Conservation (phyloP, 1,140 invertebrate species). For the Neodiprion pinetum region DNA sequence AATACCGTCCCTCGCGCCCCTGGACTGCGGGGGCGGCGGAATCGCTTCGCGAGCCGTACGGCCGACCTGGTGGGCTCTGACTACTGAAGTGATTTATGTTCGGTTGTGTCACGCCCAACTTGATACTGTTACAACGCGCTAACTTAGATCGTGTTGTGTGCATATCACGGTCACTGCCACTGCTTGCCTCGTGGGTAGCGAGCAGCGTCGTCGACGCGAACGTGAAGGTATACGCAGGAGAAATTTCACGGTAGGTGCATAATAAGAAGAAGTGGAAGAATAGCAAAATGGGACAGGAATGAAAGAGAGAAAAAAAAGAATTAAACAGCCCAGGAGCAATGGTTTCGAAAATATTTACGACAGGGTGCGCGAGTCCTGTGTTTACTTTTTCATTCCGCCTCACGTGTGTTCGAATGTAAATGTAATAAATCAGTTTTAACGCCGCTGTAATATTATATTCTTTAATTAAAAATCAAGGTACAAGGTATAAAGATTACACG, state of each 20-base stretch:
- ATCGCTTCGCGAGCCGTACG: constrained; percentile 8
- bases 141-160: constrained; percentile 42
- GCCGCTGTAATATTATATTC: constrained; percentile 49
- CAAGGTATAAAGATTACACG: constrained; percentile 42
- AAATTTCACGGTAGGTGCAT: constrained; percentile 3
- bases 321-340: not conserved
- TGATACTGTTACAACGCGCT: constrained; percentile 59
- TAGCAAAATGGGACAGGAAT: too few species aligned
- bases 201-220: constrained; percentile 18
- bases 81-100: constrained; percentile 55
- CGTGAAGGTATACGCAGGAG: not conserved
- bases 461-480: constrained; percentile 50
- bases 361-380: not conserved
- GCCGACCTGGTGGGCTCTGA: constrained; percentile 24
- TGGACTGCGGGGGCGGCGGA: not conserved
- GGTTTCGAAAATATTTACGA: not conserved
- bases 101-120: constrained; percentile 57
- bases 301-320: not conserved
- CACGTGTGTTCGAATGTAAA: constrained; percentile 27
- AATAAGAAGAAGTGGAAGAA: constrained; percentile 5
- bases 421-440: constrained; percentile 49
- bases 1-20: not conserved
- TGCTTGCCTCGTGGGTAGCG: constrained; percentile 20
- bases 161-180: constrained; percentile 22
- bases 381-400: not conserved